Evolutionary conservation across 2,113 vertebrate species (phyloP), one percentile per base, ranked within the genome.

Genomic region (Corythoichthys intestinalis): DNA sequence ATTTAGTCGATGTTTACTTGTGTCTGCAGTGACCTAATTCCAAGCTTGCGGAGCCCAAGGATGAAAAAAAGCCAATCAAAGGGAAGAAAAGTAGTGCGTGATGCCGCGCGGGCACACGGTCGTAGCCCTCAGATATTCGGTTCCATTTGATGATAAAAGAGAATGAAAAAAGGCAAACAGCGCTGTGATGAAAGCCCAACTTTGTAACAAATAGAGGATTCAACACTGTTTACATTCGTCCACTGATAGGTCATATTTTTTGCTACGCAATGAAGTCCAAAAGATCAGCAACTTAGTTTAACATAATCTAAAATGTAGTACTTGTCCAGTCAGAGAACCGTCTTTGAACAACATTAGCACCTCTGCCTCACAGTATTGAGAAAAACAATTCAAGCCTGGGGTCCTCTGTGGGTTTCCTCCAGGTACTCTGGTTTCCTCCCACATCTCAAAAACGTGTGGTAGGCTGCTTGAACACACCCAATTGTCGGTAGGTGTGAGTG

Each of bases 111-210:
- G 85, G 81, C 75, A 83, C 80, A 87, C 34, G 56, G 73, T 83
- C 75, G 48, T 78, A 80, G 82, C 81, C 78, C 81, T 87, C 78
- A 85, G 86, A 88, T 86, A 86, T 86, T 82, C 85, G 64, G 63
- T 75, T 44, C 68, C 84, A 83, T 85, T 83, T 86, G 85, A 87
- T 89, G 87, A 91, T 88, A 82, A 87, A 90, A 90, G 83, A 64
- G 87, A 86, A 80, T 72, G 50, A 76, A 69, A 38, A 38, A 76
- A 78, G 77, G 77, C 68, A 58, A 44, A 14, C 34, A 52, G 78
- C 71, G 39, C 63, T 38, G 65, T 72, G 68, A 82, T 37, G 28
- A 77, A 71, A 76, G 70, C 54, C 20, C 35, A 62, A 6, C 53
- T 60, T 44, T 39, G 64, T 17, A 73, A 80, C 54, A 28, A 76